Base-by-base conservation (phyloP, 2,797 vertebrate species). In the Spinibarbus caldwelli region DNA sequence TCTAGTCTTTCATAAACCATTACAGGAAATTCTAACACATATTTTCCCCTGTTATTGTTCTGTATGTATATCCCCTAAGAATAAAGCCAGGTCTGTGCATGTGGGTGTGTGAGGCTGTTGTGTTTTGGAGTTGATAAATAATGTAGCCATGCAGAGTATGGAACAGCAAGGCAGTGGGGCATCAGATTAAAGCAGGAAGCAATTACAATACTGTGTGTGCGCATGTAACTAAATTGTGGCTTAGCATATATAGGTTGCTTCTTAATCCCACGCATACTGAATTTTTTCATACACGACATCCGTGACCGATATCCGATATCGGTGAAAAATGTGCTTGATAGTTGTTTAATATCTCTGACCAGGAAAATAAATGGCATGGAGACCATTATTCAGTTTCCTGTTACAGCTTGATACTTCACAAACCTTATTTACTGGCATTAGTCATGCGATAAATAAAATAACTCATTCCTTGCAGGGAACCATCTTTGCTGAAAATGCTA, bases 181-280 rank as follows among this genome's bases (percentile, higher is more conserved):
- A 83, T 76, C 72, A 67, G 82, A 83, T 76, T 83, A 76, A 75
- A 4, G 41, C 59, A 77, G 26, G 73, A 68, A 54, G 45, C 45
- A 78, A 68, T 84, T 84, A 78, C 62, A 68, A 41, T 84, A 52
- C 41, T 49, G 64, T 68, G 59, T 67, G 64, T 80, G 47, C 15
- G 19, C 19, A 14, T 59, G 36, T 31, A 49, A 52, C 21, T 26
- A 67, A 52, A 15, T 26, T 41, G 45, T 54, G 59, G 45, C n/a
- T 84, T 70, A 80, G 64, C 70, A 34, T 70, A 36, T 66, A 52
- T 66, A 41, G 31, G 17, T 2, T 47, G 57, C 1, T 36, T 66
- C 59, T 41, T 54, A 77, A 54, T 67, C 45, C 17, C 64, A 67
- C 1, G 19, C 34, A 77, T 77, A 43, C 59, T 31, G 59, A 52